A percentile compares a stretch with the other conserved stretches of the same genome.
These are phyloP conservation scores for Epizoanthus ramosus DNA, from an alignment of 92 coral and sea anemone species.

Conservation along the genomic window DNA sequence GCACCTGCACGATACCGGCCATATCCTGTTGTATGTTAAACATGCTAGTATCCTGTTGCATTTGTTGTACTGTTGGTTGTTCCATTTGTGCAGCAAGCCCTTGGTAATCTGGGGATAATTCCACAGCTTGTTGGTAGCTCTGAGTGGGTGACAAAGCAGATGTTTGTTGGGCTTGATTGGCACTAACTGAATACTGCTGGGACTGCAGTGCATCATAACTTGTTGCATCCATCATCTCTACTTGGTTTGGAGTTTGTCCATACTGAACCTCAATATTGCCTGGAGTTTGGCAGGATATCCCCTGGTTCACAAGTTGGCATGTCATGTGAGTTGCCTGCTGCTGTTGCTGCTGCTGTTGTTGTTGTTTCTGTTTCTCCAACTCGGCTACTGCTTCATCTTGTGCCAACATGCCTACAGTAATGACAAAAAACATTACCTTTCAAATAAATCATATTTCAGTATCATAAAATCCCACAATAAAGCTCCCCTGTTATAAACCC, in stretches of 20 bases:
- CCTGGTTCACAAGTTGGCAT: conserved; percentile 28
- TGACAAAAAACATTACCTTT: neutral
- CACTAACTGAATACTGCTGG: conserved; percentile 38
- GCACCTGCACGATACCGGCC: conserved; percentile 2
- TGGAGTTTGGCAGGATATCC: neutral
- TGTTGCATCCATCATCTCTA: conserved; percentile 79
- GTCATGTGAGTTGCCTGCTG: conserved; percentile 1
- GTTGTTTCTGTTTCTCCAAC: conserved; percentile 23
- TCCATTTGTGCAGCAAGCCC: conserved; percentile 1
- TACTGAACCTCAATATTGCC: neutral
- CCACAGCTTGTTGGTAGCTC: neutral
- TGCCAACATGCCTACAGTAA: conserved; percentile 15
- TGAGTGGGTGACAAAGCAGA: conserved; percentile 46
- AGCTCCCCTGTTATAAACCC: too few relatives aligned
- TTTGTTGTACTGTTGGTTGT: conserved; percentile 26
- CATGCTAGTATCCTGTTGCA: conserved; percentile 22
- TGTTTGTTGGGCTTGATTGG: conserved; percentile 3
- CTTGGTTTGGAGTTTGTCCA: conserved; percentile 39
- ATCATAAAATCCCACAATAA: too few relatives aligned
- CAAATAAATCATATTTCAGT: too few relatives aligned
- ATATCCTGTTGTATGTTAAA: conserved; percentile 32
- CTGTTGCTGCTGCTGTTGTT: conserved; percentile 7
- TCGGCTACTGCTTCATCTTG: conserved; percentile 35
- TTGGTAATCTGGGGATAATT: conserved; percentile 18
- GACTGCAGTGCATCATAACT: conserved; percentile 38